These are phyloP conservation scores for Graptemys geographica DNA, from an alignment of 2,797 vertebrate species.

Conservation along the genomic window DNA sequence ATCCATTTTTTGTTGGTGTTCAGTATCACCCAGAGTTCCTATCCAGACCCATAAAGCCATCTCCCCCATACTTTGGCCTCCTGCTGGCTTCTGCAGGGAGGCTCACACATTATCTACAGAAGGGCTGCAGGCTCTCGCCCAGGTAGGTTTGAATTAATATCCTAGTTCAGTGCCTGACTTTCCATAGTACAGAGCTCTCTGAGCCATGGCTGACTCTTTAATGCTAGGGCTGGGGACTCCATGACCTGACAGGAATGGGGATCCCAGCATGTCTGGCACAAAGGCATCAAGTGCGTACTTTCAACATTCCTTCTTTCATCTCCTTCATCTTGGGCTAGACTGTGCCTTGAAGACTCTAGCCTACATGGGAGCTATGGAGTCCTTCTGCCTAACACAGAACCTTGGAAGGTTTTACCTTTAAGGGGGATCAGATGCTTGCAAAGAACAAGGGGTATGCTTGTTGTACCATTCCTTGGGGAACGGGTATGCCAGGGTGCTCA, in stretches of 20 bases:
- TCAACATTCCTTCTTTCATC: not conserved
- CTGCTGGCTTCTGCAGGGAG: constrained; percentile 92
- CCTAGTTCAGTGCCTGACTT: not conserved
- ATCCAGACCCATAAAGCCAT: constrained; percentile 96
- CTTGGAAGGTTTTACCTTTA: not conserved
- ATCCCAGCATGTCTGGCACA: not conserved
- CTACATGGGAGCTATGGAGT: not conserved
- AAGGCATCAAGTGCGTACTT: accelerated
- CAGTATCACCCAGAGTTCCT: constrained; percentile 98
- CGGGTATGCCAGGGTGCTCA: not conserved
- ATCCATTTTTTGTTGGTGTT: constrained; percentile 95
- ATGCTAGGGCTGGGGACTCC: not conserved
- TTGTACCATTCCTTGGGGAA: not conserved
- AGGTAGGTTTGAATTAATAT: constrained; percentile 80
- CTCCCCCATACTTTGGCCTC: constrained; percentile 94
- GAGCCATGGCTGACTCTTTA: not conserved
- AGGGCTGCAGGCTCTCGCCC: constrained; percentile 93
- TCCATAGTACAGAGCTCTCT: not conserved
- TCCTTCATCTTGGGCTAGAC: not conserved
- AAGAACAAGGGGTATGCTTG: not conserved
- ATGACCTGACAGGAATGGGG: not conserved
- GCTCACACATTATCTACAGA: constrained; percentile 90
- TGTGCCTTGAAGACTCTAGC: accelerated
- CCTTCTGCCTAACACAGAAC: not conserved
- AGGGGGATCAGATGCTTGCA: not conserved